Percentiles rank a stretch among this genome's conserved stretches.
Evolutionary conservation across 2,888 invertebrate species (phyloP).

Genomic region (Lycophotia porphyrea): DNA sequence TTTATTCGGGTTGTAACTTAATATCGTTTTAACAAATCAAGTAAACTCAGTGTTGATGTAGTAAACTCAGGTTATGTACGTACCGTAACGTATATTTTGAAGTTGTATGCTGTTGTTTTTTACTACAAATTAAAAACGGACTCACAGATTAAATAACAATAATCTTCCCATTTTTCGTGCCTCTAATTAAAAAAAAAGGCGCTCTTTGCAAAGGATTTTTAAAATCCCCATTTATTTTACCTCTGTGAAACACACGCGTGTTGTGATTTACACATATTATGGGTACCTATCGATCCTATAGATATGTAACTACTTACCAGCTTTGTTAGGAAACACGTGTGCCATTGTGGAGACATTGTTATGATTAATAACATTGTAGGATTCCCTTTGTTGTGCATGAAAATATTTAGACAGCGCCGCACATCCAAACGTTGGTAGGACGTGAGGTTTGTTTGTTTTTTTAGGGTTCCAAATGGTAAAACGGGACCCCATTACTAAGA

Average conservation of each 20-base stretch:
- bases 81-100: background rate
- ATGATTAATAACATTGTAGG: constrained; percentile 22
- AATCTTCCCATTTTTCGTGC: background rate
- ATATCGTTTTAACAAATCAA: constrained; percentile 8
- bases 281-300: background rate
- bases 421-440: background rate
- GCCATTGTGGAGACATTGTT: constrained; percentile 9
- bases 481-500: no score
- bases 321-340: background rate
- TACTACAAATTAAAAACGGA: no score
- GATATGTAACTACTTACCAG: background rate
- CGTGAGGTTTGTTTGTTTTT: background rate
- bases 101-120: background rate
- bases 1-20: background rate
- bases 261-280: background rate
- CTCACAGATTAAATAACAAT: background rate
- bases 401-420: constrained; percentile 18
- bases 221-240: background rate
- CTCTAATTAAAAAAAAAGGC: background rate
- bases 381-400: constrained; percentile 1
- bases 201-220: background rate
- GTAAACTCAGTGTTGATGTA: constrained; percentile 1
- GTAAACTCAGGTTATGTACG: background rate
- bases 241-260: background rate
- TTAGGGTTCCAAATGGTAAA: no score